A percentile compares a stretch with the other conserved stretches of the same genome.
These are phyloP conservation scores for Taeniopygia guttata DNA, from an alignment of 2,797 vertebrate genomes.

Conservation along the genomic window DNA sequence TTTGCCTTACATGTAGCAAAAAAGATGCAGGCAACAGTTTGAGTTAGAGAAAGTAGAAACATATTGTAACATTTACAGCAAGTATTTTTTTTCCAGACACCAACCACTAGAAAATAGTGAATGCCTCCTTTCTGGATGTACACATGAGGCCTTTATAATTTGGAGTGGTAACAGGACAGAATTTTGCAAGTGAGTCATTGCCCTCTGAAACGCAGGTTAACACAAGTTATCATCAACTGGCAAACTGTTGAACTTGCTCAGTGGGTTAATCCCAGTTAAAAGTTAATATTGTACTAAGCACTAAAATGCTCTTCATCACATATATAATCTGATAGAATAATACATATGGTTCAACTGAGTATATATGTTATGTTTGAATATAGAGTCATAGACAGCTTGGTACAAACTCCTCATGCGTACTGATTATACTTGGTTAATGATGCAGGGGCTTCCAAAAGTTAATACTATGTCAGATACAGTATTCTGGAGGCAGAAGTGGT, in stretches of 20 bases:
- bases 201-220: conserved; percentile 62
- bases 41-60: conserved; percentile 79
- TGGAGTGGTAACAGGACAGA: conserved; percentile 54
- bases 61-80: conserved; percentile 74
- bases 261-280: conserved; percentile 36
- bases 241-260: conserved; percentile 48
- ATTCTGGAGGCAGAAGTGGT: conserved; percentile 49
- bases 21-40: conserved; percentile 82
- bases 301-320: conserved; percentile 64
- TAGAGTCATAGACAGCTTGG: conserved; percentile 64
- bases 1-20: conserved; percentile 85
- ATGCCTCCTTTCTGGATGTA: conserved; percentile 59
- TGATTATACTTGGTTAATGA: conserved; percentile 65
- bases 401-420: conserved; percentile 71
- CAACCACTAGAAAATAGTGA: conserved; percentile 78
- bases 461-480: conserved; percentile 17
- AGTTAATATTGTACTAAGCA: conserved; percentile 53
- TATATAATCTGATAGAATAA: conserved; percentile 63
- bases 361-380: conserved; percentile 60
- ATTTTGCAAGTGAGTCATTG: conserved; percentile 64
- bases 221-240: conserved; percentile 47
- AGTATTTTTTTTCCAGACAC: conserved; percentile 77
- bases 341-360: conserved; percentile 48
- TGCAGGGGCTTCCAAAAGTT: conserved; percentile 43
- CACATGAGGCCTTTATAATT: conserved; percentile 58